Conservation (phyloP, 2,888 invertebrate species). For the Melitaea athalia region DNA sequence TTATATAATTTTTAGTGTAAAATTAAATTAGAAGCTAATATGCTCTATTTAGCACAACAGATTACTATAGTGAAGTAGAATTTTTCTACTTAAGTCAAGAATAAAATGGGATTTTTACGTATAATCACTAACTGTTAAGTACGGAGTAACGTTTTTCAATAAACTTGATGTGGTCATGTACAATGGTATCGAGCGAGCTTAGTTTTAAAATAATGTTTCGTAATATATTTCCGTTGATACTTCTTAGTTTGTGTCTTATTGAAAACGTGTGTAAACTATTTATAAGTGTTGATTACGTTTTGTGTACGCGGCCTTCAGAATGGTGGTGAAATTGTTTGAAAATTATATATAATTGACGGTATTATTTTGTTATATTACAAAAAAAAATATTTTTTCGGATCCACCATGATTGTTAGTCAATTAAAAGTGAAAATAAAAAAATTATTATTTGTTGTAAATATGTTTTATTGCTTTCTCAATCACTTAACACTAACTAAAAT, state of each 20-base stretch:
- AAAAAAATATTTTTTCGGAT: slow-evolving; percentile 39
- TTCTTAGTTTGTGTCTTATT: slow-evolving; percentile 6
- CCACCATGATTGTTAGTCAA: slow-evolving; percentile 58
- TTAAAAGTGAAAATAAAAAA: slow-evolving; percentile 49
- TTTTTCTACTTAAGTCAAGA: too few relatives aligned
- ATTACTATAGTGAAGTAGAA: too few relatives aligned
- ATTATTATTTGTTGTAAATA: slow-evolving; percentile 55
- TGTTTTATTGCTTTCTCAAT: slow-evolving; percentile 44
- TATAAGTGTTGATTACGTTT: neutral
- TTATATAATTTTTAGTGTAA: too few relatives aligned
- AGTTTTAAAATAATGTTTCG: slow-evolving; percentile 5
- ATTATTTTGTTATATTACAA: neutral
- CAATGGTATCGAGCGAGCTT: neutral
- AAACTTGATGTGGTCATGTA: neutral
- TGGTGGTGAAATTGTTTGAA: neutral
- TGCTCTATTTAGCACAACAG: too few relatives aligned
- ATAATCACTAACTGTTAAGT: too few relatives aligned
- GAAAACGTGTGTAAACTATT: neutral
- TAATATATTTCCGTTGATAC: slow-evolving; percentile 20
- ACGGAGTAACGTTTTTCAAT: neutral
- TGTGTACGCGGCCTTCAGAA: neutral
- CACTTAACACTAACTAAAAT: neutral
- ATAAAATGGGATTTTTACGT: too few relatives aligned
- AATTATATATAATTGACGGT: neutral
- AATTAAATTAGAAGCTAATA: too few relatives aligned